Evolutionary conservation across 2,888 invertebrate species (phyloP), one percentile per base, ranked within the genome.

Genomic region (Coelinius sp.): DNA sequence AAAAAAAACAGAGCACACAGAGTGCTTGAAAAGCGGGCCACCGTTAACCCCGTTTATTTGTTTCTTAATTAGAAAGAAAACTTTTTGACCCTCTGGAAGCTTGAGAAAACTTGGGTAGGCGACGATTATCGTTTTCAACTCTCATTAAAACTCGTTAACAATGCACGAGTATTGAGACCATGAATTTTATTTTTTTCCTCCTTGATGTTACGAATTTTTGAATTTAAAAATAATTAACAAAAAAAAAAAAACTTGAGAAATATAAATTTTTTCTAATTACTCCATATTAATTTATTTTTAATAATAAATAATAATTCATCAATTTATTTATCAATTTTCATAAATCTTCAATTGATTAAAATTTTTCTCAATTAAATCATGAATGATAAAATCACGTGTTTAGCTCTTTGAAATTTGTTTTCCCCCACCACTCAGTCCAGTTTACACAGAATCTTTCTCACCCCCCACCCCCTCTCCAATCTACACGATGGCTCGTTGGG

Each of bases 61-160:
- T 84, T 83, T 83, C 83, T 86, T 86, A 85, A 86, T 86, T 86
- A 85, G 83, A 84, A 84, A 84, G 83, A 85, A 85, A 86, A 84
- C 80, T 85, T 82, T n/a, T 80, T 49, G 82, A 83, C 82, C 4
- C 41, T n/a, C n/a, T n/a, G n/a, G 46, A 49, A 17, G 8, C 46
- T 49, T 14, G 46, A 17, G 46, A 20, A 49, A 49, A 49, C 46
- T 49, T 49, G 46, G 46, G 46, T 20, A 49, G 20, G 46, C 46
- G 46, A 49, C 46, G 46, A 49, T 49, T 49, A 49, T 49, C 46
- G 46, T 49, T 20, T 49, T 49, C 46, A 49, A 49, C 46, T 49
- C 83, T 84, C 84, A 86, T 86, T 85, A 85, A 83, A 84, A 83
- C 85, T 86, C 85, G 84, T 86, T 86, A 86, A 83, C 70, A 73